A percentile compares a stretch with the other conserved stretches of the same genome.
phyloP scores from a whole-genome alignment of 92 coral and sea anemone species.

The Actinernus sp. region DNA sequence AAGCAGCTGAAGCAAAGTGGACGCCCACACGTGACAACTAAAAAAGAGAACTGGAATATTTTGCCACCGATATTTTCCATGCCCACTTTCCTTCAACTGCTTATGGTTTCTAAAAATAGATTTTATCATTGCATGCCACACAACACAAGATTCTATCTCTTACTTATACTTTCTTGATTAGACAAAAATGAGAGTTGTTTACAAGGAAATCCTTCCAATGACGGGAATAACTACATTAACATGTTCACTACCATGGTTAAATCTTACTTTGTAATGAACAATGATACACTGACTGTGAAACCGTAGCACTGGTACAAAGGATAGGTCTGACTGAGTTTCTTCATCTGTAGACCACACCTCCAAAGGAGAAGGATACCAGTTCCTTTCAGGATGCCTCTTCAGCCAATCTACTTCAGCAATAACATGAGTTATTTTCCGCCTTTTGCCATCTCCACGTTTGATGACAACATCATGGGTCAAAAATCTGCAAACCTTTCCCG shows the following conservation, averaged over 20 bases:
- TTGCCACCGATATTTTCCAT: too few relatives aligned
- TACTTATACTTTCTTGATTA: too few relatives aligned
- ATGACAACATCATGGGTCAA: constrained; percentile 11
- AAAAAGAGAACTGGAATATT: too few relatives aligned
- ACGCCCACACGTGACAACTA: too few relatives aligned
- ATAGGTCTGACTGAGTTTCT: not conserved
- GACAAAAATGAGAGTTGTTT: too few relatives aligned
- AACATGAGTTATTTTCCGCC: constrained; percentile 5
- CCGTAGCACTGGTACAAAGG: constrained; percentile 11
- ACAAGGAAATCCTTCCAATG: constrained; percentile 1
- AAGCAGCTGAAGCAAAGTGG: too few relatives aligned
- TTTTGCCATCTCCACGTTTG: constrained; percentile 8
- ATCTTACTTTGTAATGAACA: constrained; percentile 1
- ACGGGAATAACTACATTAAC: constrained; percentile 21
- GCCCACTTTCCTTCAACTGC: too few relatives aligned
- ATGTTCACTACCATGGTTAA: constrained; percentile 16
- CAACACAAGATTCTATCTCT: too few relatives aligned
- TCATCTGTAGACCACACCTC: constrained; percentile 28
- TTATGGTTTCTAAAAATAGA: too few relatives aligned
- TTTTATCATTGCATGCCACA: too few relatives aligned
- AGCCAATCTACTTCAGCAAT: constrained; percentile 28
- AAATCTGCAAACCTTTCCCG: constrained; percentile 11
- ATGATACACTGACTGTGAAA: constrained; percentile 6
- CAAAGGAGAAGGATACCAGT: constrained; percentile 16
- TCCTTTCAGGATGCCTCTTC: constrained; percentile 17